phyloP scores from a whole-genome alignment of 2,113 vertebrate genomes.

The Puntigrus tetrazona region DNA sequence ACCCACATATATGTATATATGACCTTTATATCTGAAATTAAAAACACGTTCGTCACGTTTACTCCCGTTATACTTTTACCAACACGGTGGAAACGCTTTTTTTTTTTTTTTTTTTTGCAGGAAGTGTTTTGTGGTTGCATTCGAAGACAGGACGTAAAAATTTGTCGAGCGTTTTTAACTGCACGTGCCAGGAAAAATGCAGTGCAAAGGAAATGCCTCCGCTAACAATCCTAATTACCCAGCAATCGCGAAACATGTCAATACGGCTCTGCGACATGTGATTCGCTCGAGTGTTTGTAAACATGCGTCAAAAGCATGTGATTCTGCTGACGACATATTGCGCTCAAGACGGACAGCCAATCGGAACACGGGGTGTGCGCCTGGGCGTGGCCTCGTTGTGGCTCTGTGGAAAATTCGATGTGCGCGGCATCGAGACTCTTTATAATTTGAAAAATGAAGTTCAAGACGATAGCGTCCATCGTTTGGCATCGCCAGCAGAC shows the following conservation, averaged over 20 bases:
- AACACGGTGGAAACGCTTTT: neutral
- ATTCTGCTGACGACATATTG: slow-evolving; percentile 56
- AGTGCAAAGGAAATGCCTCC: neutral
- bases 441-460: slow-evolving; percentile 31
- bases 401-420: slow-evolving; percentile 73
- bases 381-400: slow-evolving; percentile 67
- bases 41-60: neutral
- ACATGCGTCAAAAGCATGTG: slow-evolving; percentile 79
- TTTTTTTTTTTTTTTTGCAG: slow-evolving; percentile 1
- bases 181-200: neutral
- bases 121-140: neutral
- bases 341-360: slow-evolving; percentile 60
- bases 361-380: slow-evolving; percentile 71
- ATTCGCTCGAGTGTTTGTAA: slow-evolving; percentile 74
- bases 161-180: neutral
- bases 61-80: neutral
- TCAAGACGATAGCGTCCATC: neutral
- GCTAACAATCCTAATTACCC: neutral
- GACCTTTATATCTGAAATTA: neutral
- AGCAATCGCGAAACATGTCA: slow-evolving; percentile 11
- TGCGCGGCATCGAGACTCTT: slow-evolving; percentile 48
- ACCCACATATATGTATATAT: neutral
- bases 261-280: slow-evolving; percentile 58
- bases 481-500: neutral
- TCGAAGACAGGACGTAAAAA: neutral